Evolutionary conservation across 1,140 invertebrate species (phyloP).

Genomic region (Magallana ariakensis): DNA sequence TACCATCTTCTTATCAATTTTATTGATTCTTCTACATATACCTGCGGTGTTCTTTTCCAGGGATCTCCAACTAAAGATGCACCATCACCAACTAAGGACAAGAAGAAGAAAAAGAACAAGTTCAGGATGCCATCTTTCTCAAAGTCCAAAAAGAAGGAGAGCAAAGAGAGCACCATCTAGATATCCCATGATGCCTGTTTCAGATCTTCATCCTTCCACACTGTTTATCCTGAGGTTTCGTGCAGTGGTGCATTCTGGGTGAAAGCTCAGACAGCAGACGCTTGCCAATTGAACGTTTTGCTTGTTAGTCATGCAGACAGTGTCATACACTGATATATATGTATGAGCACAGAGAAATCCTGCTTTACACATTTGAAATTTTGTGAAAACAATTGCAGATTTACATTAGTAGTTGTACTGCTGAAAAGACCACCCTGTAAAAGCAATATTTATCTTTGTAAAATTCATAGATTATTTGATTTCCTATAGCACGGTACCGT

Average conservation of each 20-base stretch:
- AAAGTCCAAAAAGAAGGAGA: conserved; percentile 77
- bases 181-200: conserved; percentile 11
- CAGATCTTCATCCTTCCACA: conserved; percentile 26
- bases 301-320: conserved; percentile 21
- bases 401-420: background rate
- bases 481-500: background rate
- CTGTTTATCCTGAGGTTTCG: conserved; percentile 27
- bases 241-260: background rate
- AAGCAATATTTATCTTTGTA: conserved; percentile 3
- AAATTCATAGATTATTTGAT: background rate
- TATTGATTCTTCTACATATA: too few species aligned
- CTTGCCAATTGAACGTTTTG: conserved; percentile 14
- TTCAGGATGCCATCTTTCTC: conserved; percentile 79
- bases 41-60: conserved; percentile 55
- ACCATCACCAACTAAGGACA: conserved; percentile 75
- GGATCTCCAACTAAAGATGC: conserved; percentile 77
- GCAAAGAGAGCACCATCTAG: conserved; percentile 72
- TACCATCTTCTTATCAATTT: too few species aligned
- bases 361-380: conserved; percentile 19
- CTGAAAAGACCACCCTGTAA: conserved; percentile 16
- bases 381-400: conserved; percentile 13
- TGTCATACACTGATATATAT: background rate
- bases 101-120: conserved; percentile 79
- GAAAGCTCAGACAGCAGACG: background rate
- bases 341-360: background rate